Percentiles rank a stretch among this genome's conserved stretches.
These are phyloP conservation scores for Nansenia antarctica DNA, from an alignment of 2,113 vertebrate genomes.

Conservation along the genomic window DNA sequence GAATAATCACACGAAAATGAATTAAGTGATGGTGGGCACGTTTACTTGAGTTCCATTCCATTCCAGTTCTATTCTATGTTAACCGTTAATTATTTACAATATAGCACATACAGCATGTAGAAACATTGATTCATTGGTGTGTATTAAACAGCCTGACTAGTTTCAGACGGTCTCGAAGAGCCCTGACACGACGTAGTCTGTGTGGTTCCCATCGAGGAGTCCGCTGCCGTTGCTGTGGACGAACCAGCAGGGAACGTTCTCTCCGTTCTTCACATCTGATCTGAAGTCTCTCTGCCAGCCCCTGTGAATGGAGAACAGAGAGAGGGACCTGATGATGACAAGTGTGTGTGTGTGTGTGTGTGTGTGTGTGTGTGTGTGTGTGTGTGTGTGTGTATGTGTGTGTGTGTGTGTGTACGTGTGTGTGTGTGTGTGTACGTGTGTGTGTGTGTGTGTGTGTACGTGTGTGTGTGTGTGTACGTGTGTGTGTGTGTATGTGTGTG, in stretches of 20 bases:
- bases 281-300: constrained; percentile 92
- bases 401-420: not conserved
- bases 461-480: too few relatives aligned
- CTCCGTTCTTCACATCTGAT: constrained; percentile 65
- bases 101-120: not conserved
- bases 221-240: constrained; percentile 87
- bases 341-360: not conserved
- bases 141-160: not conserved
- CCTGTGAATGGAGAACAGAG: constrained; percentile 63
- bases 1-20: too few relatives aligned
- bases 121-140: not conserved
- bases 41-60: not conserved
- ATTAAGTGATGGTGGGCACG: not conserved
- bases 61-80: not conserved
- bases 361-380: not conserved
- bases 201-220: constrained; percentile 83
- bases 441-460: too few relatives aligned
- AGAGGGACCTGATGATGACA: not conserved
- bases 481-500: too few relatives aligned
- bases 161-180: constrained; percentile 63
- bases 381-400: not conserved
- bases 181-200: constrained; percentile 80
- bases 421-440: too few relatives aligned
- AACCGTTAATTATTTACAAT: not conserved
- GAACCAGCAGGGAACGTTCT: constrained; percentile 88